Percentiles rank a stretch among this genome's conserved stretches.
phyloP scores from a whole-genome alignment of 2,113 vertebrate genomes.

The Jacana jacana region DNA sequence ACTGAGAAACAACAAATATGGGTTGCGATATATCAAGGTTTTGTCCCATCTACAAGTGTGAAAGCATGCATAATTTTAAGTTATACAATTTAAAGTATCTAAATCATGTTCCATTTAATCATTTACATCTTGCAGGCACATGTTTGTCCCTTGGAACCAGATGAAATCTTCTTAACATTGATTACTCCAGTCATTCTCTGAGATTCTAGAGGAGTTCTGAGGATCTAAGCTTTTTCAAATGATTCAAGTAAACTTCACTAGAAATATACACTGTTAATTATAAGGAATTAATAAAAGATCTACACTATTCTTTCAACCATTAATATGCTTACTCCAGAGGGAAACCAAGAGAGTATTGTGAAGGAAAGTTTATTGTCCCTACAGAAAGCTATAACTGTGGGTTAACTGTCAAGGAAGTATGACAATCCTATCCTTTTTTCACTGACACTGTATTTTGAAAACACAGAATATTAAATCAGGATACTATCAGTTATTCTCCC shows the following conservation, averaged over 20 bases:
- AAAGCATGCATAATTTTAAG: neutral
- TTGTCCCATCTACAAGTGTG: neutral
- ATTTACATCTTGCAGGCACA: neutral
- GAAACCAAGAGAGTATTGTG: neutral
- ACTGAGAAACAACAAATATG: neutral
- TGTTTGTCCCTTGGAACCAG: constrained; percentile 27
- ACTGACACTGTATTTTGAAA: constrained; percentile 54
- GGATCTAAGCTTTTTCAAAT: neutral
- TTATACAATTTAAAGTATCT: neutral
- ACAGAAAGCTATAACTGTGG: constrained; percentile 22
- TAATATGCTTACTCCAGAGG: neutral
- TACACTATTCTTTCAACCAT: neutral
- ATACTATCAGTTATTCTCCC: constrained; percentile 21
- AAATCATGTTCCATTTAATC: neutral
- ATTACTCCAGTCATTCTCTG: neutral
- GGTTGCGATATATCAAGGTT: neutral
- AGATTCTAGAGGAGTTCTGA: neutral
- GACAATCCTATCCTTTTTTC: constrained; percentile 40
- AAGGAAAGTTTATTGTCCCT: constrained; percentile 2
- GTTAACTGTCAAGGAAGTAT: constrained; percentile 59
- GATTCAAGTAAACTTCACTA: neutral
- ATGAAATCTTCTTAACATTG: neutral
- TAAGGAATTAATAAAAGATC: neutral
- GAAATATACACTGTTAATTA: neutral
- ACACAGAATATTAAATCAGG: constrained; percentile 59